Base-by-base conservation (phyloP, 1,140 invertebrate genomes). In the Orchesella cincta region DNA sequence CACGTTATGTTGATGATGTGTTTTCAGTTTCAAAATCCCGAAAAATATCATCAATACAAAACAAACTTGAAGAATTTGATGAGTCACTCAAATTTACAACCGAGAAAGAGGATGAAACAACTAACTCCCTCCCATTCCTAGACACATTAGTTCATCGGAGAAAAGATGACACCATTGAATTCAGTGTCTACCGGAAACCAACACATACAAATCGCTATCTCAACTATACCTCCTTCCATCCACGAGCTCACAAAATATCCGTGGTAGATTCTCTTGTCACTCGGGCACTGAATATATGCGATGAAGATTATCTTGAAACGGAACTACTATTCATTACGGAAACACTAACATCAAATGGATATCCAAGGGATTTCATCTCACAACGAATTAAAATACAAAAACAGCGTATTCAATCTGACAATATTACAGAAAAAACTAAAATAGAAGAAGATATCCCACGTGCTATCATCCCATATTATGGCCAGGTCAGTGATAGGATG, bases 1-100 rank as follows among this genome's bases (percentile, higher is more conserved):
- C 35, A 18, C n/a, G 71, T 31, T 82, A 82, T 76, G 79, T 82
- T 3, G 80, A 82, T 73, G 78, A 83, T 36, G 70, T 76, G 0
- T 82, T 81, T 52, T 52, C 71, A 20, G 28, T 64, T 31, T 20
- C 23, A n/a, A 23, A 75, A 5, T 20, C 36, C 1, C 8, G 28
- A 5, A 64, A 36, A 36, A 5, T n/a, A 20, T 26, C 26, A 5
- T 26, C 1, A n/a, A 74, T 77, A 23, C 73, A 80, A 1, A 73
- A 75, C 16, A 62, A 78, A 46, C 26, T 81, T 18, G 80, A 80
- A 36, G 28, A 18, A 12, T 16, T 73, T 73, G 46, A 73, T 46
- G 2, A 2, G 2, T 46, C 46, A 77, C n/a, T 35, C 36, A 1
- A 29, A 34, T 12, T 81, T 82, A 2, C 26, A 77, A 57, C 73